Base-by-base conservation (phyloP, 2,888 invertebrate genomes). In the Cephus pygmeus region DNA sequence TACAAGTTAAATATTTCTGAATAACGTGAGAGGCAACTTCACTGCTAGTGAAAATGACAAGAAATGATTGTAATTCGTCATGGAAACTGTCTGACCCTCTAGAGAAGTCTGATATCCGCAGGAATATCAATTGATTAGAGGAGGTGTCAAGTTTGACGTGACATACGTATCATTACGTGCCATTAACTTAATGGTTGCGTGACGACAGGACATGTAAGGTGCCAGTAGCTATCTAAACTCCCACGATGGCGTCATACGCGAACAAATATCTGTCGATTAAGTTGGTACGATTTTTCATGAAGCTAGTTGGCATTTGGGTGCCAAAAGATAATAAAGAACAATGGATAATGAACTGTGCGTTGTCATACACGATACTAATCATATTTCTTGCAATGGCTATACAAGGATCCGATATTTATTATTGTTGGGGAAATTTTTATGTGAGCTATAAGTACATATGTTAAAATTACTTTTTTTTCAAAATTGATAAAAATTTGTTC, bases 291-390 rank as follows among this genome's bases (percentile, higher is more conserved):
- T 83, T 85, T 15, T 83, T 81, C 31, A 81, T 87, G 86, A 87
- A 81, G 69, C 73, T 82, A 11, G 81, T 82, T 1, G 87, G 87
- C 0, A 84, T 86, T 69, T 87, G 87, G 87, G 23, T 78, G 15
- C 80, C 83, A 6, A 73, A 77, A 0, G 80, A 77, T 11, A 12
- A 69, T 11, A 69, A 34, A 3, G 83, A 86, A 34, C 73, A 82
- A 78, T 74, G 75, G 0, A 11, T 79, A 1, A 81, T 84, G 69
- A 76, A 75, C 1, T 2, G 78, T 2, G 83, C 84, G 1, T 34
- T 84, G 0, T n/a, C n/a, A 40, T 86, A 85, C 11, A 83, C 87
- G 1, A 31, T 86, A 11, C 3, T 35, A 15, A 75, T 79, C 0
- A 34, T 83, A 0, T 0, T 79, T 0, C 75, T 84, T 11, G 79